Percentiles rank a stretch among this genome's conserved stretches.
Conservation (phyloP, 2,888 invertebrate genomes). For the Gibbula magus region DNA sequence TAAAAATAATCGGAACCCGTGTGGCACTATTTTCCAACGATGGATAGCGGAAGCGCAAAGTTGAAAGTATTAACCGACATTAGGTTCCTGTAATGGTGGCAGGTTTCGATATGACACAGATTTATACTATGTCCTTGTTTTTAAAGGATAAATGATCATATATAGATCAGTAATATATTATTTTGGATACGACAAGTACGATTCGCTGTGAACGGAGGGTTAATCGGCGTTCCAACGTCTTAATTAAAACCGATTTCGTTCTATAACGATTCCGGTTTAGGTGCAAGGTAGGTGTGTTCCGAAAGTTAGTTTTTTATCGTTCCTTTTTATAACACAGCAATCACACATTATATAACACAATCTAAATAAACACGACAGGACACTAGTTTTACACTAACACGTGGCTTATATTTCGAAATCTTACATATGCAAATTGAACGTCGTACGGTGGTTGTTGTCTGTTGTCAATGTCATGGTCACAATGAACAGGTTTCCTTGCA, state of each 20-base stretch:
- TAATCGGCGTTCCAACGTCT: not conserved
- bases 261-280: not conserved
- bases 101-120: slow-evolving; percentile 25
- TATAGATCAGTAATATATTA: too few relatives aligned
- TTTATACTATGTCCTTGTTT: slow-evolving; percentile 8
- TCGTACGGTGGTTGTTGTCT: not conserved
- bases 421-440: not conserved
- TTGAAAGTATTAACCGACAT: slow-evolving; percentile 17
- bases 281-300: slow-evolving; percentile 17
- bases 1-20: too few relatives aligned
- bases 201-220: not conserved
- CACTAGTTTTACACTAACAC: too few relatives aligned
- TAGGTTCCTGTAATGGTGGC: slow-evolving; percentile 20
- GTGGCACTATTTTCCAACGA: too few relatives aligned
- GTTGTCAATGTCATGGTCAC: slow-evolving; percentile 10
- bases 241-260: not conserved
- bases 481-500: slow-evolving; percentile 18
- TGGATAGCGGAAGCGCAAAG: slow-evolving; percentile 25
- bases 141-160: too few relatives aligned
- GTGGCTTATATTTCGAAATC: not conserved
- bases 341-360: too few relatives aligned
- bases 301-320: not conserved
- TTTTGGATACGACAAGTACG: not conserved
- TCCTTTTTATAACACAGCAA: too few relatives aligned
- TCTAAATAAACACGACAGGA: too few relatives aligned